Conservation (phyloP, 2,113 vertebrate genomes). For the Oncorhynchus keta region DNA sequence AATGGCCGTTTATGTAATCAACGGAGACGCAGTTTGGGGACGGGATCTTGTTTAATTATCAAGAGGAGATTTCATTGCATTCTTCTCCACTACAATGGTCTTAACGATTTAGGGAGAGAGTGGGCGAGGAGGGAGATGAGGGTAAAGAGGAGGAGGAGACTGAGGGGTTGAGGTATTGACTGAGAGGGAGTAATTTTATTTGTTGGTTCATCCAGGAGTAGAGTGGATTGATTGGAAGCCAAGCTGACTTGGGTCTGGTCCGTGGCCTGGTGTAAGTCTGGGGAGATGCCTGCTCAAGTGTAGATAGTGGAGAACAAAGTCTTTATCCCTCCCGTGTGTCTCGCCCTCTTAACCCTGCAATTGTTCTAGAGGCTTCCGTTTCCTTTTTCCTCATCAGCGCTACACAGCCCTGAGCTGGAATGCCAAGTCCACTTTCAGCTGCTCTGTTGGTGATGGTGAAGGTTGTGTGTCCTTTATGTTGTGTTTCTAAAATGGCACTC, state of each 20-base stretch:
- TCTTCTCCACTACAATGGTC: conserved; percentile 63
- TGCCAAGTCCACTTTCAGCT: conserved; percentile 58
- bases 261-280: conserved; percentile 39
- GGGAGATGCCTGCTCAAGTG: conserved; percentile 54
- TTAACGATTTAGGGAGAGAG: conserved; percentile 52
- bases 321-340: conserved; percentile 63
- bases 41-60: conserved; percentile 69
- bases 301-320: conserved; percentile 63
- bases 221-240: conserved; percentile 48
- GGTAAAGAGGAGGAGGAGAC: not conserved
- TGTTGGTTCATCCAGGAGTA: conserved; percentile 34
- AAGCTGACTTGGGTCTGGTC: conserved; percentile 24
- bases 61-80: conserved; percentile 70
- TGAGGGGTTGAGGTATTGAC: not conserved
- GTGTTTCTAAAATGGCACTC: conserved; percentile 16
- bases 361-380: conserved; percentile 60
- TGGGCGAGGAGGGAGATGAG: not conserved
- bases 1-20: conserved; percentile 69
- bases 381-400: conserved; percentile 32
- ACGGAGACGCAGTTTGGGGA: conserved; percentile 57
- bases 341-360: conserved; percentile 67
- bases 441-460: conserved; percentile 35
- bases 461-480: conserved; percentile 19
- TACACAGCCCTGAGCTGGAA: conserved; percentile 40
- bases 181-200: conserved; percentile 3